Evolutionary conservation across 2,797 vertebrate species (phyloP), one percentile per base, ranked within the genome.

Genomic region (Hirundo rustica): DNA sequence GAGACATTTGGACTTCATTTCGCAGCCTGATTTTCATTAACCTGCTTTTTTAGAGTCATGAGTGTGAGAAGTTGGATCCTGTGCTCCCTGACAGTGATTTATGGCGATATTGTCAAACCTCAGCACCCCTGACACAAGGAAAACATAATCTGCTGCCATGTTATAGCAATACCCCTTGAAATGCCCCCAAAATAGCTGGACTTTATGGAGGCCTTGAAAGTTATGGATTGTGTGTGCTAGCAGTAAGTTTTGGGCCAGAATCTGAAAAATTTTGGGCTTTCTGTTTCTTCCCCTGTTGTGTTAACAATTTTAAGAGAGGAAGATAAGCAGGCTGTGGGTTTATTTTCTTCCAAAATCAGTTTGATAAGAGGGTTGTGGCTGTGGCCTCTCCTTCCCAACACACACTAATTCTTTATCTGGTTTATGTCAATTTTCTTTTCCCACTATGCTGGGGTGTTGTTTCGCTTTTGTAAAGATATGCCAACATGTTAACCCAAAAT

Each of bases 21-120:
- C 93, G 77, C 89, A 96, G 93, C 93, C 97, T 94, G 67, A 97
- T 96, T 97, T 98, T 98, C 97, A 98, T 98, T 98, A 97, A 97
- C 96, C 90, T 67, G 45, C 68, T 90, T 97, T 97, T 97, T 96
- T 93, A 95, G 93, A 93, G 90, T 91, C 27, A 84, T 97, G 88
- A 78, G 45, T 96, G 95, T 89, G 95, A 97, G 97, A 97, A 97
- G 89, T 71, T 51, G 29, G 77, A 92, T 95, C 88, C 77, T 95
- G 93, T 95, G 91, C 94, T 97, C 96, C 85, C 87, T 95, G 97
- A 91, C 57, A 68, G 84, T 97, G 97, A 97, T 96, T 97, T 97
- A 97, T 90, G 89, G 66, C 3, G 2, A 40, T 91, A 73, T 60
- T 97, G 94, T 95, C 92, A 73, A 95, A 96, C 92, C 58, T 83